phyloP scores from a whole-genome alignment of 2,113 vertebrate species.

The Rhinichthys klamathensis region DNA sequence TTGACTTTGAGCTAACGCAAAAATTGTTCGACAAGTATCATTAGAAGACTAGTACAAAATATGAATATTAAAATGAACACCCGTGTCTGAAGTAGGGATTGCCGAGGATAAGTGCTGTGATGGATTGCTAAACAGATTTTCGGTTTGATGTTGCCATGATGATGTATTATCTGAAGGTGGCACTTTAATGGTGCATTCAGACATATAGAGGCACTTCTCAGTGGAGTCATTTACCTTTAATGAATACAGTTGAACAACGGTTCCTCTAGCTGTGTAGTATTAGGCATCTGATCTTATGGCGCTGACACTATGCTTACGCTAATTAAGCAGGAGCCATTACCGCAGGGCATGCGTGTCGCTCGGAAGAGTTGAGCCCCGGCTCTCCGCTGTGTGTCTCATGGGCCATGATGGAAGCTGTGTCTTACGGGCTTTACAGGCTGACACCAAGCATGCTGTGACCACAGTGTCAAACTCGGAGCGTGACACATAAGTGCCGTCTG shows the following conservation, averaged over 20 bases:
- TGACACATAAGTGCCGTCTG: constrained; percentile 40
- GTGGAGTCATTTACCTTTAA: constrained; percentile 10
- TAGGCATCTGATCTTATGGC: constrained; percentile 43
- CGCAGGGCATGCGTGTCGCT: constrained; percentile 33
- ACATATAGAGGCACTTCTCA: constrained; percentile 20
- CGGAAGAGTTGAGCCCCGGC: constrained; percentile 3
- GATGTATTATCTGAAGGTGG: constrained; percentile 24
- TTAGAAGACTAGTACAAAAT: constrained; percentile 3
- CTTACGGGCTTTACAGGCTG: constrained; percentile 24
- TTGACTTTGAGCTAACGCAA: constrained; percentile 13
- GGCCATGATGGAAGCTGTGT: constrained; percentile 42
- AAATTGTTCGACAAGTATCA: constrained; percentile 21
- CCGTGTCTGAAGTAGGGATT: neutral
- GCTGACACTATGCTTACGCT: constrained; percentile 44
- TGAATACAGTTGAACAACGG: neutral
- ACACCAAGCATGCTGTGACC: constrained; percentile 23
- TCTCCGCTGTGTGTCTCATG: constrained; percentile 28
- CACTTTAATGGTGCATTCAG: constrained; percentile 32
- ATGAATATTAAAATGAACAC: constrained; percentile 1
- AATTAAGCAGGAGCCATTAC: constrained; percentile 55
- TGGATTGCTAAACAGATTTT: constrained; percentile 15
- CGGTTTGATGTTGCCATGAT: constrained; percentile 11
- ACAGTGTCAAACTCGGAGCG: neutral
- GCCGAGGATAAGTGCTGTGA: neutral
- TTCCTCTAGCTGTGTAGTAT: constrained; percentile 31